phyloP scores from a whole-genome alignment of 2,888 invertebrate genomes.

The Pollenia griseotomentosa region DNA sequence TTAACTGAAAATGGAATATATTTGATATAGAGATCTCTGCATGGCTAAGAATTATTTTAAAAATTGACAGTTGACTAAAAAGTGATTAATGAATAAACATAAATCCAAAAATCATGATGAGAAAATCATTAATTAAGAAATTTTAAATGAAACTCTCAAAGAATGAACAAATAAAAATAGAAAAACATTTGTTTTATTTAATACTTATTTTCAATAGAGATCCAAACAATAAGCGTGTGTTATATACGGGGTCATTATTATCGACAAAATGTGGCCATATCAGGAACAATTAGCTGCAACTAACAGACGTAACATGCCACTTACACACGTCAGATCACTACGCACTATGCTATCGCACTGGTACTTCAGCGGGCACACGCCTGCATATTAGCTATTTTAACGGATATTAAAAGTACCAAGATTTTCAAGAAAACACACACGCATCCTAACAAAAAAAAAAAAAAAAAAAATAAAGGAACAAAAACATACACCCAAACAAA shows the following conservation, averaged over 20 bases:
- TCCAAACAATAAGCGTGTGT: constrained; percentile 46
- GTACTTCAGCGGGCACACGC: constrained; percentile 61
- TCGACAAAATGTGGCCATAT: constrained; percentile 55
- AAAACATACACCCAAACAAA: constrained; percentile 15
- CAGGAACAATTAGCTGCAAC: constrained; percentile 67
- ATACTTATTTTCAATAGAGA: constrained; percentile 32
- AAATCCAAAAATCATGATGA: constrained; percentile 20
- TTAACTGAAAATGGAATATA: no score
- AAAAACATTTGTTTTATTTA: constrained; percentile 43
- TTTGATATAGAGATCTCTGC: no score
- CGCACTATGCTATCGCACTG: neutral
- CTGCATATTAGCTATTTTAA: constrained; percentile 65
- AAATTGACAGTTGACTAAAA: neutral
- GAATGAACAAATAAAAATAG: neutral
- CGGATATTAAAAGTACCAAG: constrained; percentile 57
- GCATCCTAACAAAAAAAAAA: neutral
- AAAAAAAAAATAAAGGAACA: constrained; percentile 7
- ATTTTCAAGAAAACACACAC: constrained; percentile 20
- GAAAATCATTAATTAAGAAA: constrained; percentile 63
- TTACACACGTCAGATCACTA: constrained; percentile 51
- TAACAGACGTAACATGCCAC: constrained; percentile 54
- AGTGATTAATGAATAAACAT: constrained; percentile 38
- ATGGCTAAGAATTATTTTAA: neutral
- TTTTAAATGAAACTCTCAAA: neutral
- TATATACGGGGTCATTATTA: constrained; percentile 68